These are phyloP conservation scores for Phaedon cochleariae DNA, from an alignment of 2,888 invertebrate species.

Conservation along the genomic window DNA sequence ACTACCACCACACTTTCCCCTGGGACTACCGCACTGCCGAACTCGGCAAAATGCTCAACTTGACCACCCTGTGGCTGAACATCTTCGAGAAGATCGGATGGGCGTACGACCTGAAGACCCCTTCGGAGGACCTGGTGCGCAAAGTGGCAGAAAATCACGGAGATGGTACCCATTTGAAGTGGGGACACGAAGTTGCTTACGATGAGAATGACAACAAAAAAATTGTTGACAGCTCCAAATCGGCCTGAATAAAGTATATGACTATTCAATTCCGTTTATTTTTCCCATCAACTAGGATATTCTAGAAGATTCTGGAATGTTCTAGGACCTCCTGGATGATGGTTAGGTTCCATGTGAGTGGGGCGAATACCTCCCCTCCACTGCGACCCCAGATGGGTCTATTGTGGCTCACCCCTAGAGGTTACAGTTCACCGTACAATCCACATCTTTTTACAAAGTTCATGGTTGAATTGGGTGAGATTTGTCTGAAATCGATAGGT, in stretches of 20 bases:
- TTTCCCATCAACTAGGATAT: too few relatives aligned
- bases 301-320: too few relatives aligned
- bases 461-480: too few relatives aligned
- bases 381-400: too few relatives aligned
- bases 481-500: too few relatives aligned
- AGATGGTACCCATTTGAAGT: conserved; percentile 70
- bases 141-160: conserved; percentile 68
- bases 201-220: neutral
- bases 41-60: conserved; percentile 64
- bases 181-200: conserved; percentile 66
- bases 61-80: conserved; percentile 84
- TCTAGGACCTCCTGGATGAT: too few relatives aligned
- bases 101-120: conserved; percentile 80
- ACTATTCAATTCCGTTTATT: too few relatives aligned
- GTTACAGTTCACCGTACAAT: too few relatives aligned
- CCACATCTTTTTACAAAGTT: too few relatives aligned
- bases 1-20: conserved; percentile 81
- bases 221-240: neutral
- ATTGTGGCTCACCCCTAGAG: too few relatives aligned
- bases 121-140: conserved; percentile 66
- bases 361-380: too few relatives aligned
- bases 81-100: conserved; percentile 80
- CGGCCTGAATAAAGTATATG: neutral
- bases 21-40: conserved; percentile 69
- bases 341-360: too few relatives aligned